phyloP scores from a whole-genome alignment of 2,797 vertebrate species.

The Zonotrichia albicollis region DNA sequence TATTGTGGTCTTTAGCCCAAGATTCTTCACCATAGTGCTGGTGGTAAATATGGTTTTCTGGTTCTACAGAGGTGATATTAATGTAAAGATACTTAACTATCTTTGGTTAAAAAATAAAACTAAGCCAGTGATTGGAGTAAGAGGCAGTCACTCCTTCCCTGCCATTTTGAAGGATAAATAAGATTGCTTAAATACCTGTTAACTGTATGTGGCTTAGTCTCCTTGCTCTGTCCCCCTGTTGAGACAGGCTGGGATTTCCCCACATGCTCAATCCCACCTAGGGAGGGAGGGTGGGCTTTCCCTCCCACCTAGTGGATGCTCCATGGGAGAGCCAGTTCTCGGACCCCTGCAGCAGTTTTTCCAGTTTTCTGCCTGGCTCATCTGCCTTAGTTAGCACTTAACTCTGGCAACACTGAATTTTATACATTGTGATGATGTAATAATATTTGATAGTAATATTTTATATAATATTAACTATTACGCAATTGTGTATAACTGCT shows the following conservation, averaged over 20 bases:
- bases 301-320: neutral
- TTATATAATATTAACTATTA: neutral
- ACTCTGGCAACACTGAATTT: neutral
- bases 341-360: neutral
- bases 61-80: neutral
- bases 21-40: neutral
- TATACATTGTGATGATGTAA: too few relatives aligned
- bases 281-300: neutral
- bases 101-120: neutral
- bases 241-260: neutral
- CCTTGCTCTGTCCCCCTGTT: neutral
- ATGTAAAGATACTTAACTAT: neutral
- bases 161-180: neutral
- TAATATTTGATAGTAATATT: neutral
- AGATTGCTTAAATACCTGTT: too few relatives aligned
- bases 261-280: fast-evolving
- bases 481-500: fast-evolving
- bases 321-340: fast-evolving
- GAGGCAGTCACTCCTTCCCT: neutral
- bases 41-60: neutral
- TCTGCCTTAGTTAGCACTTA: neutral
- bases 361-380: neutral
- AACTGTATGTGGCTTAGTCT: neutral
- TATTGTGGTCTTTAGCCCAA: neutral
- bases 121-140: neutral